Base-by-base conservation (phyloP, 2,113 vertebrate species). In the Rhea americana region DNA sequence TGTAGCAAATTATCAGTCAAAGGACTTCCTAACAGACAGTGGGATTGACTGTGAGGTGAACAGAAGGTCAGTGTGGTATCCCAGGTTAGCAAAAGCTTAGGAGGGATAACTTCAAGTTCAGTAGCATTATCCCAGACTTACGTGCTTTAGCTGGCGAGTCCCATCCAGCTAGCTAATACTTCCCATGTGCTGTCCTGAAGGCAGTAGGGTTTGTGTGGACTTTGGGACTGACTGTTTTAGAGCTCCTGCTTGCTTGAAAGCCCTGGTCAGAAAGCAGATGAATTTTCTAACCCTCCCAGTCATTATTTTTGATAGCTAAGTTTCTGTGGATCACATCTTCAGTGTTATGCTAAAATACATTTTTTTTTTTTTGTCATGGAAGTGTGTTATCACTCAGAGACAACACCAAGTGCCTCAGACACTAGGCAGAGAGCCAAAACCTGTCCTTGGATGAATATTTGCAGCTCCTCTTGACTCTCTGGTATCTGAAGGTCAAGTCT, bases 401-500 rank as follows among this genome's bases (percentile, higher is more conserved):
- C 79, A 93, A 88, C 41, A 92, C 77, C 82, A 86, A 92, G 85
- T 75, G 53, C 85, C 91, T 97, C 87, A 87, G 53, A 76, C 53
- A 68, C 32, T 72, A 71, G 96, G 91, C 95, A 94, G 50, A 77
- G 82, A 85, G 87, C 94, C 96, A 96, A 82, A 90, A 63, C 62
- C 58, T 90, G 74, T 85, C 91, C 91, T 95, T 96, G 94, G 63
- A 66, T 92, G 55, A 93, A 39, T 82, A 86, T 83, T 77, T 85
- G 82, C 81, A 39, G 73, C 91, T 96, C 58, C 47, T 96, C 76
- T 87, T 89, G 88, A 94, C 63, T 96, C 82, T 18, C 20, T 68
- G 59, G 35, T 93, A 95, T 96, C 89, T 93, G 89, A 96, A 96
- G 94, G 93, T 89, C 94, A 94, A 91, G 82, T 61, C 0, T 0